These are phyloP conservation scores for Oligia latruncula DNA, from an alignment of 2,888 invertebrate species.

Conservation along the genomic window DNA sequence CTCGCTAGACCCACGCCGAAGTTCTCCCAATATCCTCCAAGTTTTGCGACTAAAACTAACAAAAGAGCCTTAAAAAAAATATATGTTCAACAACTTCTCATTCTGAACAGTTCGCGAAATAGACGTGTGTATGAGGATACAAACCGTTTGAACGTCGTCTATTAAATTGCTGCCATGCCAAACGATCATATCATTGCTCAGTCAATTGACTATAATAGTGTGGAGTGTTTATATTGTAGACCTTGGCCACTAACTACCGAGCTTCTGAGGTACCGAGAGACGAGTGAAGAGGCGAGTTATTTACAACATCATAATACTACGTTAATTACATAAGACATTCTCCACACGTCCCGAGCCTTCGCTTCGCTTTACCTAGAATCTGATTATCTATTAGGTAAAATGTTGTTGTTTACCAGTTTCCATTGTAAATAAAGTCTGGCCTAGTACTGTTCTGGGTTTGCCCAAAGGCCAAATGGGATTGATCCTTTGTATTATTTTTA, in stretches of 20 bases:
- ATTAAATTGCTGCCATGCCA: conserved; percentile 69
- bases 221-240: conserved; percentile 64
- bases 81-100: not conserved
- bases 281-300: conserved; percentile 61
- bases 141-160: conserved; percentile 47
- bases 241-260: conserved; percentile 66
- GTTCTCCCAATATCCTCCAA: conserved; percentile 46
- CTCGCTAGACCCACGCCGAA: conserved; percentile 61
- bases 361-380: conserved; percentile 61
- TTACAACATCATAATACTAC: conserved; percentile 70
- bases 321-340: conserved; percentile 76
- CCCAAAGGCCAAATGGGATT: conserved; percentile 44
- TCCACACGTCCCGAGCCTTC: conserved; percentile 66
- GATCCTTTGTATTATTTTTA: conserved; percentile 61
- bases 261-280: conserved; percentile 46
- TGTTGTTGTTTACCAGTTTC: conserved; percentile 57
- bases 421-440: conserved; percentile 40
- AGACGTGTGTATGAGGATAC: conserved; percentile 25
- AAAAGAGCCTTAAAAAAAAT: conserved; percentile 1
- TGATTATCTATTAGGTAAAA: conserved; percentile 48
- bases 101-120: conserved; percentile 20
- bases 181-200: conserved; percentile 70
- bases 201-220: conserved; percentile 77
- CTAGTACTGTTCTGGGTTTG: conserved; percentile 43
- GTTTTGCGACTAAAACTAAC: conserved; percentile 40